phyloP scores from a whole-genome alignment of 2,113 vertebrate genomes.

The Otocyon megalotis region DNA sequence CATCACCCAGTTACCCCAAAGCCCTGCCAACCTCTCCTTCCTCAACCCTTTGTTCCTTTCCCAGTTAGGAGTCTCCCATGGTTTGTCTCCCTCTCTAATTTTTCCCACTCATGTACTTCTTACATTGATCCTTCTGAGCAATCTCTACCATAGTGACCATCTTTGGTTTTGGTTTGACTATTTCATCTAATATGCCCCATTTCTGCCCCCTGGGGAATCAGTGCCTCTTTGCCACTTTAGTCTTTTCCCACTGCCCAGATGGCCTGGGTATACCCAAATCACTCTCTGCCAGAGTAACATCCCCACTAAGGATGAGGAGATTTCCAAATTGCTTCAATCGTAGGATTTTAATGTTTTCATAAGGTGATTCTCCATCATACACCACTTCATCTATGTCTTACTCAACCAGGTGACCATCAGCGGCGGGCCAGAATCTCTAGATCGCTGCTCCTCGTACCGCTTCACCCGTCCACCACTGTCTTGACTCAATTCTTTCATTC shows the following conservation, averaged over 20 bases:
- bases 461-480: constrained; percentile 92
- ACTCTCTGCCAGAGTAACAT: constrained; percentile 97
- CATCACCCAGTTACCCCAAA: too few species aligned
- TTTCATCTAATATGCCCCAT: constrained; percentile 96
- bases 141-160: constrained; percentile 99
- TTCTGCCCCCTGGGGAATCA: constrained; percentile 97
- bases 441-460: constrained; percentile 93
- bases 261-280: constrained; percentile 95
- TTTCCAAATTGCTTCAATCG: constrained; percentile 97
- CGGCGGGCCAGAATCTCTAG: constrained; percentile 97
- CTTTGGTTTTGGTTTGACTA: constrained; percentile 99
- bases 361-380: constrained; percentile 95
- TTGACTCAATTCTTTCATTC: constrained; percentile 91
- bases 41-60: too few species aligned
- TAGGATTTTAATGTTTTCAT: constrained; percentile 98
- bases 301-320: constrained; percentile 96
- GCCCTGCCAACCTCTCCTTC: too few species aligned
- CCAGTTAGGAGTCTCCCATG: too few species aligned
- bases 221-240: constrained; percentile 95
- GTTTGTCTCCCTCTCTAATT: too few species aligned
- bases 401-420: constrained; percentile 95
- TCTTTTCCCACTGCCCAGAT: constrained; percentile 97
- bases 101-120: constrained; percentile 91
- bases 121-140: constrained; percentile 97
- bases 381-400: constrained; percentile 97